phyloP scores from a whole-genome alignment of 2,888 invertebrate genomes.

The Julus scandinavius region DNA sequence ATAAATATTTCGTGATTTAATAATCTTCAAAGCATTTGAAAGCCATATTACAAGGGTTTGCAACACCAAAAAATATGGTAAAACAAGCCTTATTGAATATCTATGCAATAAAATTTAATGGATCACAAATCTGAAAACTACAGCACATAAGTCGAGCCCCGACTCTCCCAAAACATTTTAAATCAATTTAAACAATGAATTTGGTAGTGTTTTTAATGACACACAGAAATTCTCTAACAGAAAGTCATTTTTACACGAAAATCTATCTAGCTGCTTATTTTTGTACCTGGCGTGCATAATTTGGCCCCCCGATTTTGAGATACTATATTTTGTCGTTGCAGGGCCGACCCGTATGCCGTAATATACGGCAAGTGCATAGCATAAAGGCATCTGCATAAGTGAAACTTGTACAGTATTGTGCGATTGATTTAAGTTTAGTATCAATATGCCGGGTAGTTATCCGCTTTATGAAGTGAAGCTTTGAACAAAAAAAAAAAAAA shows the following conservation, averaged over 20 bases:
- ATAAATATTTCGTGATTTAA: neutral
- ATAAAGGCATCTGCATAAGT: slow-evolving; percentile 1
- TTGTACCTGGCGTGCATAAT: too few relatives aligned
- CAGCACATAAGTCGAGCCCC: too few relatives aligned
- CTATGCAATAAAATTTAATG: neutral
- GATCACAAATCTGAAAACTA: neutral
- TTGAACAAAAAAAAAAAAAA: neutral
- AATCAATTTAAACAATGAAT: too few relatives aligned
- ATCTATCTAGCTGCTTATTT: too few relatives aligned
- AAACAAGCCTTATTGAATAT: neutral
- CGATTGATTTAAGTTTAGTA: neutral
- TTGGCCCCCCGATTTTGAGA: too few relatives aligned
- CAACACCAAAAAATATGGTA: slow-evolving; percentile 9
- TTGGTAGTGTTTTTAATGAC: too few relatives aligned
- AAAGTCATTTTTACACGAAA: too few relatives aligned
- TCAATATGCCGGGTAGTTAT: neutral
- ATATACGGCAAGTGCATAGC: neutral
- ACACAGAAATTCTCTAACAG: too few relatives aligned
- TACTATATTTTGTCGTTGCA: too few relatives aligned
- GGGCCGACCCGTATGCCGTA: too few relatives aligned
- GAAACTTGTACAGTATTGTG: neutral
- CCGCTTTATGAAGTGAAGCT: neutral
- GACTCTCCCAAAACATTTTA: too few relatives aligned
- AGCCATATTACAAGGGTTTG: neutral
- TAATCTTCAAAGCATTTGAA: neutral